Percentiles rank a stretch among this genome's conserved stretches.
phyloP scores from a whole-genome alignment of 2,113 vertebrate species.

The Hemicordylus capensis region DNA sequence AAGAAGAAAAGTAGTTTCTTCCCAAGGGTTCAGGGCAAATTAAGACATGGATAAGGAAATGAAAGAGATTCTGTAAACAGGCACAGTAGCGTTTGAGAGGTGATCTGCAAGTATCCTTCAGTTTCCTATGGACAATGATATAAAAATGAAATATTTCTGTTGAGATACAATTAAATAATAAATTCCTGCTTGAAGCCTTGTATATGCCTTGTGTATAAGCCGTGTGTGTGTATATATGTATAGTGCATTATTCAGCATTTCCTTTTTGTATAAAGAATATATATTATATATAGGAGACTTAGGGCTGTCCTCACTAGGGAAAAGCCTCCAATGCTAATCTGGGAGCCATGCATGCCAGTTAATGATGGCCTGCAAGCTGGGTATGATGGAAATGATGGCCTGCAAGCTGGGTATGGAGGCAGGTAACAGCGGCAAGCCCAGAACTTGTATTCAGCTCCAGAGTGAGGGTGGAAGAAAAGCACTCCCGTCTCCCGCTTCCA shows the following conservation, averaged over 20 bases:
- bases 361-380: too few species aligned
- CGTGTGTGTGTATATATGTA: too few species aligned
- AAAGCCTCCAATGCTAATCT: too few species aligned
- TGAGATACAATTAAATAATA: background rate
- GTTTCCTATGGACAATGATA: background rate
- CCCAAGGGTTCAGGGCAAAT: background rate
- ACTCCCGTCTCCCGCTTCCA: too few species aligned
- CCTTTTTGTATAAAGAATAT: background rate
- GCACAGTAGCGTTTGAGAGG: background rate
- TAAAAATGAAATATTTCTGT: background rate
- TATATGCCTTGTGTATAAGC: background rate
- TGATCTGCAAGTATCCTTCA: background rate
- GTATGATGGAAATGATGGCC: too few species aligned
- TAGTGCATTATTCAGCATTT: too few species aligned
- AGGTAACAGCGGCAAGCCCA: too few species aligned
- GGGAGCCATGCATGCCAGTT: too few species aligned
- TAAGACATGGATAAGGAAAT: slow-evolving; percentile 5
- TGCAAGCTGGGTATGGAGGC: too few species aligned
- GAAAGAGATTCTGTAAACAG: background rate
- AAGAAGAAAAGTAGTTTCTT: background rate
- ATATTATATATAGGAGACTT: background rate
- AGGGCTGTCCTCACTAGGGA: too few species aligned
- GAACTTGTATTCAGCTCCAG: too few species aligned
- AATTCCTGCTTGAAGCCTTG: background rate
- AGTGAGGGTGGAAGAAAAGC: too few species aligned